Evolutionary conservation across 2,797 vertebrate species (phyloP), one percentile per base, ranked within the genome.

Genomic region (Columba guinea): DNA sequence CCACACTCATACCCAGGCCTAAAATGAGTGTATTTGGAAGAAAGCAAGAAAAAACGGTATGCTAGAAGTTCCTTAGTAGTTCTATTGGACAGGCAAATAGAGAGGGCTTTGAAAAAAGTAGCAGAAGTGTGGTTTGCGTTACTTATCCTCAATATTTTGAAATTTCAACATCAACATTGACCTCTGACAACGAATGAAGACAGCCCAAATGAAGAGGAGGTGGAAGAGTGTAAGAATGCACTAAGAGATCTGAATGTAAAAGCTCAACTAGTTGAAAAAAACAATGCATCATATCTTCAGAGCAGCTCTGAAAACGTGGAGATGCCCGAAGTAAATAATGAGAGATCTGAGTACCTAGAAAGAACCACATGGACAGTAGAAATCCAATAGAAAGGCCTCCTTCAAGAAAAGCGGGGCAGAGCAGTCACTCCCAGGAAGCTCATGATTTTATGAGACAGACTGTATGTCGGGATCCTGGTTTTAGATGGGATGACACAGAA

Each of bases 401-500:
- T 89, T 68, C 79, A 89, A 92, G 68, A 91, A 76, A 92, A 78
- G 81, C 75, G 52, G 35, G 48, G n/a, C 5, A 22, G 63, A 94
- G 91, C 4, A 76, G 46, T 82, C 69, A 71, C 19, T 90, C 28
- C 62, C 80, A 84, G 34, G 4, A 93, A 69, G 17, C 77, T 71
- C 56, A 77, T 37, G 22, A 77, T 92, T 95, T 93, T 32, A 4
- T 44, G 77, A 94, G 80, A 92, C 49, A 75, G 77, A 10, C 5
- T 9, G 88, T 58, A 81, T 77, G 81, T 94, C 83, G 95, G 68
- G 55, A 93, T 84, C 70, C 58, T 96, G 82, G 52, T 95, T 94
- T 86, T 53, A 94, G 48, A 88, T 8, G 35, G 68, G 84, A 95
- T 78, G 44, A 96, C 90, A 84, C 60, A 91, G 82, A 97, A 95